Percentiles rank a stretch among this genome's conserved stretches.
Conservation (phyloP, 2,797 vertebrate species). For the Enteromius viviparus region DNA sequence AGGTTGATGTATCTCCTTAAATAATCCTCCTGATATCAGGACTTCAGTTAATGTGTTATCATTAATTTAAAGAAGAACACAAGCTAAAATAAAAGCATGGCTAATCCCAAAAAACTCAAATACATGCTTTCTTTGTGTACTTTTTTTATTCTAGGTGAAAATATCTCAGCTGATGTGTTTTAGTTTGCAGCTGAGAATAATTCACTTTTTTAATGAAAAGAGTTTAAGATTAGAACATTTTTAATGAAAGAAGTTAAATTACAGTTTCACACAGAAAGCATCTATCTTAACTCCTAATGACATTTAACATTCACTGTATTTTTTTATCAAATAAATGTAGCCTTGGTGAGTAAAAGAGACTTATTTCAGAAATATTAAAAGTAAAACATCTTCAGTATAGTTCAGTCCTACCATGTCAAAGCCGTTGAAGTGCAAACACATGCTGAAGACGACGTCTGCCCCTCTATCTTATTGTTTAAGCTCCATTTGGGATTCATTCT, state of each 20-base stretch:
- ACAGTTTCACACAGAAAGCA: not conserved
- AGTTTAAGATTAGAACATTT: not conserved
- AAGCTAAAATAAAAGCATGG: too few species aligned
- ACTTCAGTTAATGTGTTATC: too few species aligned
- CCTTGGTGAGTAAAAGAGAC: not conserved
- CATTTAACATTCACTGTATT: too few species aligned
- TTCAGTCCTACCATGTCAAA: not conserved
- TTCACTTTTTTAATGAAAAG: not conserved
- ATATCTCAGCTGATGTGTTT: not conserved
- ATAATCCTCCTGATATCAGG: not conserved
- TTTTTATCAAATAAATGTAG: not conserved
- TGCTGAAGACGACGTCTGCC: not conserved
- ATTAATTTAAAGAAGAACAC: not conserved
- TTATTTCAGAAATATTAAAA: not conserved
- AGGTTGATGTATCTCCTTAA: not conserved
- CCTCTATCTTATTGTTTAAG: slow-evolving; percentile 46
- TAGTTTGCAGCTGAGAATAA: not conserved
- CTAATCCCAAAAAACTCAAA: not conserved
- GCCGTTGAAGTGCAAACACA: not conserved
- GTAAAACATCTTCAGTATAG: not conserved
- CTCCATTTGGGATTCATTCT: slow-evolving; percentile 79
- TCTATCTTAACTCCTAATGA: not conserved
- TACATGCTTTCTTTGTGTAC: not conserved
- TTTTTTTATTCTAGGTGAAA: not conserved
- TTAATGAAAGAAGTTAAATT: not conserved